These are phyloP conservation scores for Lota lota DNA, from an alignment of 2,113 vertebrate species.

Conservation along the genomic window DNA sequence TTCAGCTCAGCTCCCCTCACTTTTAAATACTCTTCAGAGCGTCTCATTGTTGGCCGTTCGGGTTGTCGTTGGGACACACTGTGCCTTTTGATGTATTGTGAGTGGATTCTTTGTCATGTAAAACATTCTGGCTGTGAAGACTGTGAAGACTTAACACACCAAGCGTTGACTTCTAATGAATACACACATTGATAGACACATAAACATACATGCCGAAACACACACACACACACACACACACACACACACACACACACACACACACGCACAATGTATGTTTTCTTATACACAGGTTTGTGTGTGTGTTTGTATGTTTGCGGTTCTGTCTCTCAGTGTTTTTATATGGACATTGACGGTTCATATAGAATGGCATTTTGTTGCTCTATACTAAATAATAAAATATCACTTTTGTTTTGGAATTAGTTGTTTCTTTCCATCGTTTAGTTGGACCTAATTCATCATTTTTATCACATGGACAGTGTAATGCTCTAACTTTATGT, in stretches of 20 bases:
- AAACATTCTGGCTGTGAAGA: slow-evolving; percentile 48
- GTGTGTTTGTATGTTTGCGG: slow-evolving; percentile 1
- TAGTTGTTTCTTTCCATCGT: no score
- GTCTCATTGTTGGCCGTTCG: slow-evolving; percentile 49
- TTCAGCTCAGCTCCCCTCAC: slow-evolving; percentile 29
- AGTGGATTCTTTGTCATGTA: slow-evolving; percentile 52
- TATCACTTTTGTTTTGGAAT: no score
- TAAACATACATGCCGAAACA: background rate
- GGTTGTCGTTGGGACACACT: slow-evolving; percentile 37
- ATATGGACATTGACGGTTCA: no score
- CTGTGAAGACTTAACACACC: slow-evolving; percentile 26
- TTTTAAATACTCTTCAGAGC: slow-evolving; percentile 59
- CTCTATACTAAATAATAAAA: no score
- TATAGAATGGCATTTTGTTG: no score
- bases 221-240: background rate
- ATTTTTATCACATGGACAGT: no score
- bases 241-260: background rate
- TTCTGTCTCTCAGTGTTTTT: background rate
- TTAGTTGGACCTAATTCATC: no score
- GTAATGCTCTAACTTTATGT: no score
- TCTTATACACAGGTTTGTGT: slow-evolving; percentile 32
- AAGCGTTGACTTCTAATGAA: slow-evolving; percentile 10
- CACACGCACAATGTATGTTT: slow-evolving; percentile 35
- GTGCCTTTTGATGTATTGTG: slow-evolving; percentile 49
- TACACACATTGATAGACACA: background rate